Percentiles rank a stretch among this genome's conserved stretches.
These are phyloP conservation scores for Pandemis cinnamomeana DNA, from an alignment of 2,888 invertebrate species.

Conservation along the genomic window DNA sequence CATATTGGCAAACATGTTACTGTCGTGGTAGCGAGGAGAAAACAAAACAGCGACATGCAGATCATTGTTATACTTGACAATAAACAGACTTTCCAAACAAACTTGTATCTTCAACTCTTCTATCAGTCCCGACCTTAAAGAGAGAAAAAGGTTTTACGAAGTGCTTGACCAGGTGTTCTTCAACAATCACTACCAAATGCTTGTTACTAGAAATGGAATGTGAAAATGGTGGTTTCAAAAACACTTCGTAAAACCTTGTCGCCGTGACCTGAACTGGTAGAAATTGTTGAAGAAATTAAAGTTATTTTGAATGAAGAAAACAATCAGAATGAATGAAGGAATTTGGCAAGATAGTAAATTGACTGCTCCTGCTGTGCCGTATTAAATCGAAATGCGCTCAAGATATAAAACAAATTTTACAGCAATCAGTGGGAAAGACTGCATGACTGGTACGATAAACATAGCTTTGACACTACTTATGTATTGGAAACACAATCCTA, in stretches of 20 bases:
- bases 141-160: conserved; percentile 68
- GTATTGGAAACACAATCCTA: no score
- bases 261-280: conserved; percentile 56
- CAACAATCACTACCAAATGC: conserved; percentile 67
- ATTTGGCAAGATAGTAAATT: no score
- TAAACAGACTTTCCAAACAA: conserved; percentile 5
- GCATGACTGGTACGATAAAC: no score
- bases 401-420: no score
- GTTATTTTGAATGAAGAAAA: not conserved
- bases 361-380: no score
- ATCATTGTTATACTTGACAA: conserved; percentile 51
- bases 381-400: no score
- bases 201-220: conserved; percentile 46
- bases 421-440: no score
- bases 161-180: conserved; percentile 52
- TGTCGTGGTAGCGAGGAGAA: conserved; percentile 54
- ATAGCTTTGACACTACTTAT: no score
- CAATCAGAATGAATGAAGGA: no score
- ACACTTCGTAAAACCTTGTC: conserved; percentile 66
- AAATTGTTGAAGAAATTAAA: conserved; percentile 66
- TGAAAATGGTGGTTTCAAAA: conserved; percentile 32
- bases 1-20: conserved; percentile 57
- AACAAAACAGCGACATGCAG: conserved; percentile 60
- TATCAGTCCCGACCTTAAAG: conserved; percentile 55
- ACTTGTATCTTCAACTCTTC: conserved; percentile 49